Evolutionary conservation across 2,888 invertebrate genomes (phyloP).

Genomic region (Pocota personata): DNA sequence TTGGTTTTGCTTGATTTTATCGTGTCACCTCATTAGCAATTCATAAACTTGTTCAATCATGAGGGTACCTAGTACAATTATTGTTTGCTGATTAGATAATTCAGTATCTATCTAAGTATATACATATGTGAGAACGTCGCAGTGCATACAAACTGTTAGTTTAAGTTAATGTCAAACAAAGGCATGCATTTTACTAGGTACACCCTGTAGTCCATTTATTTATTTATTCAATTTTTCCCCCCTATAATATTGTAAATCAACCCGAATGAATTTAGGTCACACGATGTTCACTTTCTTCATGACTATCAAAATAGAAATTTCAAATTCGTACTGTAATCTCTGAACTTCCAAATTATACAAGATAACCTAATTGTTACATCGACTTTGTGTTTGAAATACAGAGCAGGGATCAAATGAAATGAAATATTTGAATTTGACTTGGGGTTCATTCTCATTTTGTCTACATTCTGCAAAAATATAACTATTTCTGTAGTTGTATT

Average conservation of each 20-base stretch:
- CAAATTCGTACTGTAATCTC: not conserved
- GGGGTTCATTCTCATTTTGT: too few species aligned
- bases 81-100: conserved; percentile 20
- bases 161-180: not conserved
- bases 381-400: not conserved
- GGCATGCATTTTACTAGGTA: not conserved
- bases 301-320: not conserved
- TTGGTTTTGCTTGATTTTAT: not conserved
- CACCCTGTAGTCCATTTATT: not conserved
- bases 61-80: not conserved
- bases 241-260: not conserved
- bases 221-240: not conserved
- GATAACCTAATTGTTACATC: not conserved
- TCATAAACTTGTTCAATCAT: not conserved
- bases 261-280: conserved; percentile 3
- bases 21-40: not conserved
- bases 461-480: not conserved
- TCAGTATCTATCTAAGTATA: not conserved
- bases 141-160: conserved; percentile 5
- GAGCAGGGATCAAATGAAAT: not conserved
- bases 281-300: not conserved
- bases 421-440: not conserved
- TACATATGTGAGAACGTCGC: not conserved
- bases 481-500: not conserved
- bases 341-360: not conserved